These are phyloP conservation scores for Rhogogaster chlorosoma DNA, from an alignment of 2,888 invertebrate genomes.

Conservation along the genomic window DNA sequence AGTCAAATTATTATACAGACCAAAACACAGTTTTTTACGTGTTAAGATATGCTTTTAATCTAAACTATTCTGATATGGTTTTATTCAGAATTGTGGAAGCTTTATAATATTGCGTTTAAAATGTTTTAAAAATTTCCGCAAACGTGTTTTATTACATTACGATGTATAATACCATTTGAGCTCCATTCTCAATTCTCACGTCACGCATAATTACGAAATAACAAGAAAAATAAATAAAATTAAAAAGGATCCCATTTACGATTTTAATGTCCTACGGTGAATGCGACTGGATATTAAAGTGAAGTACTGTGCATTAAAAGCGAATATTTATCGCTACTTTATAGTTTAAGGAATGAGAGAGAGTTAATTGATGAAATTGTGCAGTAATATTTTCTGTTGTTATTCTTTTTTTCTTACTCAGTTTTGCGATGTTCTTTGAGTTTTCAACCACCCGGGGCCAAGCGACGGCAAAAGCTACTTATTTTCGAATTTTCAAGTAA, in stretches of 20 bases:
- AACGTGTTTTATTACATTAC: neutral
- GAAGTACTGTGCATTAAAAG: conserved; percentile 17
- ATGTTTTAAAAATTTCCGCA: neutral
- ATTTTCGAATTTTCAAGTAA: neutral
- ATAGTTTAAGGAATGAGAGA: neutral
- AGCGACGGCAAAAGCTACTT: conserved; percentile 28
- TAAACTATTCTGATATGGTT: conserved; percentile 45
- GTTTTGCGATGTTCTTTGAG: conserved; percentile 62
- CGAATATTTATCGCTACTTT: conserved; percentile 17
- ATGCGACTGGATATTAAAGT: neutral
- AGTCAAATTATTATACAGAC: neutral
- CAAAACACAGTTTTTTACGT: conserved; percentile 34
- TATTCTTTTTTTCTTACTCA: conserved; percentile 53
- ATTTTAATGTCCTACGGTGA: neutral
- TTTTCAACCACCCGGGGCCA: conserved; percentile 50
- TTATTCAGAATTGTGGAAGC: conserved; percentile 41
- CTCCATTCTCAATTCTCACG: conserved; percentile 24
- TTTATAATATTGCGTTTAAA: conserved; percentile 32
- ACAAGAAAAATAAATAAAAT: no score
- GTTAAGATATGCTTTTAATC: conserved; percentile 25
- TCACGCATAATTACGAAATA: neutral
- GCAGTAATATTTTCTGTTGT: conserved; percentile 31
- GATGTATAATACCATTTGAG: neutral
- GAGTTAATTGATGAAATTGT: conserved; percentile 56
- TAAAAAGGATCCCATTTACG: no score